Evolutionary conservation across 2,113 vertebrate genomes (phyloP), one percentile per base, ranked within the genome.

Genomic region (Ranitomeya imitator): DNA sequence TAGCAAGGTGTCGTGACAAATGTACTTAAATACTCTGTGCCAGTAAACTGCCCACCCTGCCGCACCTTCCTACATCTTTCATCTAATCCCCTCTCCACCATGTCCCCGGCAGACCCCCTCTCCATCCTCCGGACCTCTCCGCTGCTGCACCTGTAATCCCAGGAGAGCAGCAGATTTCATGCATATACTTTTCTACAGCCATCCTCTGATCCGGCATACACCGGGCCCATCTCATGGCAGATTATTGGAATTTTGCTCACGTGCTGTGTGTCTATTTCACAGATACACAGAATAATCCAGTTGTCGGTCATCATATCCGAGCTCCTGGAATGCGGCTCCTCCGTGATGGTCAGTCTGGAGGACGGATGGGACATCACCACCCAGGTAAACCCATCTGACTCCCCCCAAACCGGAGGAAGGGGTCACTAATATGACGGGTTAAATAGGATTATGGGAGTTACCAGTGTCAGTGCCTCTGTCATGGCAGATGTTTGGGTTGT

Each of bases 311-410:
- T 97, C 90, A 93, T 97, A 88, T 97, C 97, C 89, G 97, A 99
- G 92, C 96, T 99, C 55, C 94, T 99, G 90, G 97, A 99, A 92
- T 96, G 94, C 80, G 97, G 98, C 85, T 99, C 98, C 69, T 99
- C 98, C 26, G 97, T 97, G 89, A 93, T 99, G 92, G 94, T 99
- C 92, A 97, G 98, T 93, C 94, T 99, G 92, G 98, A 99, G 94
- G 98, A 99, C 87, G 98, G 98, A 92, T 99, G 98, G 98, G 98
- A 99, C 92, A 96, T 99, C 90, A 99, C 97, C 55, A 95, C 97
- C 57, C 98, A 99, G 95, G 98, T 99, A 93, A 96, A 95, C 13
- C 55, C 37, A 45, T 45, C 37, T 45, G 37, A 45, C 37, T 45
- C 5, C 37, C 37, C 37, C 37, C 37, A 45, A 45, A 45, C 37